Evolutionary conservation across 2,888 invertebrate genomes (phyloP).

Genomic region (Nasonovia ribisnigri): DNA sequence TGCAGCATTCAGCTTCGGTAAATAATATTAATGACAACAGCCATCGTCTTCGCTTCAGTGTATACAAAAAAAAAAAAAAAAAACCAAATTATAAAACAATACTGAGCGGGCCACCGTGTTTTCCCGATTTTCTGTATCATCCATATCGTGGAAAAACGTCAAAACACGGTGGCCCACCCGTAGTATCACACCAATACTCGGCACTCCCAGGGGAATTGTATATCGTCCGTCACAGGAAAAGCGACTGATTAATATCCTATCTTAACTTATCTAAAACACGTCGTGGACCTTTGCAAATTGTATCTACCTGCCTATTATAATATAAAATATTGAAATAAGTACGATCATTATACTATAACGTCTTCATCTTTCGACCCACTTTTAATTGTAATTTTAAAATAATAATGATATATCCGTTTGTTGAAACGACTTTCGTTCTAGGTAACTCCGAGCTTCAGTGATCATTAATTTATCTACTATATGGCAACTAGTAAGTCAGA

Average conservation of each 20-base stretch:
- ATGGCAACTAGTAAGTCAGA: neutral
- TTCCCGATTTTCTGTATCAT: conserved; percentile 5
- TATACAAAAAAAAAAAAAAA: neutral
- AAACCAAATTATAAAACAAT: neutral
- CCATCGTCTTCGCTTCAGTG: neutral
- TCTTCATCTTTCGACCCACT: neutral
- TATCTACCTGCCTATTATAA: neutral
- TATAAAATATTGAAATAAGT: neutral
- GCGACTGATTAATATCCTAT: neutral
- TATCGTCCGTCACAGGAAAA: neutral
- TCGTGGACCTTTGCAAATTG: neutral
- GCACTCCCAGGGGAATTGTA: neutral
- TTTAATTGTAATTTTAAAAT: neutral
- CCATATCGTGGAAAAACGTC: conserved; percentile 9
- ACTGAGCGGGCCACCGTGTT: neutral
- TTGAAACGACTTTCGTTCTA: neutral
- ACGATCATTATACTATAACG: neutral
- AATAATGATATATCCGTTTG: neutral
- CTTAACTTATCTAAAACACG: neutral
- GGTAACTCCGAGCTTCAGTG: neutral
- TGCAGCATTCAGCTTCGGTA: neutral
- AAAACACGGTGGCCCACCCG: neutral
- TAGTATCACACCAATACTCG: neutral
- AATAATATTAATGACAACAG: neutral
- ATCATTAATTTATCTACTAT: neutral